Base-by-base conservation (phyloP, 2,888 invertebrate genomes). In the Mesorhabditis spiculigera region DNA sequence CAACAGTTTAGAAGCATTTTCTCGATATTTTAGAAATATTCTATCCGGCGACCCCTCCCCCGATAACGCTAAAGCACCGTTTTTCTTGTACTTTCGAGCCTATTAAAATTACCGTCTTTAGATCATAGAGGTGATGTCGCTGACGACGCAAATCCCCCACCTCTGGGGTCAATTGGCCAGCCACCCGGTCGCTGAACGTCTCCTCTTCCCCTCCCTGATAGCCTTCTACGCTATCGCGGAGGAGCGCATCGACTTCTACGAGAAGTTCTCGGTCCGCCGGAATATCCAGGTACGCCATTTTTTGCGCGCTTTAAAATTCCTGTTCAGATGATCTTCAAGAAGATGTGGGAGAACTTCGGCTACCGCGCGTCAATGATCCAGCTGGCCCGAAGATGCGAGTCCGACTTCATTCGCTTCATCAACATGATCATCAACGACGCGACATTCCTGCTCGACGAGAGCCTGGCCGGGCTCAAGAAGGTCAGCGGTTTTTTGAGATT, bases 361-460 rank as follows among this genome's bases (percentile, higher is more conserved):
- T 96, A 97, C 86, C 90, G 91, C 72, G 89, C 91, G 86, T 92
- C 93, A 41, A 91, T 97, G 81, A 91, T 95, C 74, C 92, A 92
- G 78, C 95, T 95, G 87, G 95, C 96, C 16, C 76, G 81, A 42
- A 75, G 73, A 4, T 78, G 80, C 64, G 76, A 81, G 10, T 64
- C 77, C 4, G 81, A 82, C 73, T 97, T 96, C 87, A 89, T 97
- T 65, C 90, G 95, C 66, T 98, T 98, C 86, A 91, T 96, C 58
- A 98, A 98, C 89, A 90, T 98, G 75, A 89, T 98, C 16, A 95
- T 97, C 87, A 98, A 98, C 86, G 97, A 98, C 88, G 95, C 95
- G 69, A 95, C 95, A 50, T 97, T 93, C 76, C 89, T 98, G 13
- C 87, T 98, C 77, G 98, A 98, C 86, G 98, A 98, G 87, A 95